Evolutionary conservation across 2,888 invertebrate genomes (phyloP).

Genomic region (Acanthoscelides obtectus): DNA sequence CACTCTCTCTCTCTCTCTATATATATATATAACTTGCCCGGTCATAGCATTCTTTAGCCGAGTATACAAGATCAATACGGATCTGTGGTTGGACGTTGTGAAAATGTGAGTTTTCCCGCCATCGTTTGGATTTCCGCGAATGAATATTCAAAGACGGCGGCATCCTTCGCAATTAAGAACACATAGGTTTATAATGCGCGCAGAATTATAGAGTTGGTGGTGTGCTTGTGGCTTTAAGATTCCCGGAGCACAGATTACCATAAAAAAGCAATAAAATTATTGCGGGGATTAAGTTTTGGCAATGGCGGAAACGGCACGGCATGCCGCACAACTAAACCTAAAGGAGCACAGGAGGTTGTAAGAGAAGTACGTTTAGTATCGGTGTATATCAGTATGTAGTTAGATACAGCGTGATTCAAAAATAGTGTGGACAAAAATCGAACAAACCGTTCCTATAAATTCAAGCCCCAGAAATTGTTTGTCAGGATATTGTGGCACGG

Average conservation of each 20-base stretch:
- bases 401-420: too few species aligned
- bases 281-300: conserved; percentile 26
- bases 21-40: too few species aligned
- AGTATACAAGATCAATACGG: background rate
- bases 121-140: conserved; percentile 13
- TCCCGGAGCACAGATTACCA: conserved; percentile 27
- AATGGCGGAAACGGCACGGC: conserved; percentile 11
- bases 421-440: too few species aligned
- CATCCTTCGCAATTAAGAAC: conserved; percentile 36
- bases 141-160: conserved; percentile 26
- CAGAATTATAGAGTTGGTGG: background rate
- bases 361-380: too few species aligned
- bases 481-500: too few species aligned
- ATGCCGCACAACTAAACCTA: conserved; percentile 5
- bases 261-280: conserved; percentile 40
- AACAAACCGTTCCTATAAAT: too few species aligned
- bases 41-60: too few species aligned
- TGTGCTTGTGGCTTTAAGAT: background rate
- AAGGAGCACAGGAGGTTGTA: background rate
- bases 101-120: background rate
- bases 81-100: background rate
- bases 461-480: too few species aligned
- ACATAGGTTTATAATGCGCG: conserved; percentile 40
- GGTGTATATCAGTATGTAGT: too few species aligned
- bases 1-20: too few species aligned